A percentile compares a stretch with the other conserved stretches of the same genome.
Conservation (phyloP, 2,888 invertebrate genomes). For the Gibbula magus region DNA sequence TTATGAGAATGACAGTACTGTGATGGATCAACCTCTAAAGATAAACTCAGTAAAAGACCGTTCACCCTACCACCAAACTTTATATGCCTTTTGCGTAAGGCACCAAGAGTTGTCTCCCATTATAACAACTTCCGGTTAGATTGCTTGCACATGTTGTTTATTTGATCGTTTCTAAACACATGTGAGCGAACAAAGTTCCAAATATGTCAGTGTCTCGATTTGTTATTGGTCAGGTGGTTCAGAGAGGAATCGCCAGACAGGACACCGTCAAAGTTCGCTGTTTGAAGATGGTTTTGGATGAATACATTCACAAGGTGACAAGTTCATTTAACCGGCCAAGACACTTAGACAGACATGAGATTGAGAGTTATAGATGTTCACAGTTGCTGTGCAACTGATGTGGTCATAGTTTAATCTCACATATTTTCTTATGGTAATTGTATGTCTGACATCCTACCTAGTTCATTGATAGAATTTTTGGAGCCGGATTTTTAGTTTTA, state of each 20-base stretch:
- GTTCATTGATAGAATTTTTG: too few species aligned
- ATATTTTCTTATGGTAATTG: too few species aligned
- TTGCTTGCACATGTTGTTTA: background rate
- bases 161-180: background rate
- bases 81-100: background rate
- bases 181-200: too few species aligned
- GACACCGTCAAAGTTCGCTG: conserved; percentile 45
- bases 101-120: conserved; percentile 18
- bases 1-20: too few species aligned
- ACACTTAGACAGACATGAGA: background rate
- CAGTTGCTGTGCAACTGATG: too few species aligned
- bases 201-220: conserved; percentile 23
- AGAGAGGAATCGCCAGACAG: conserved; percentile 38
- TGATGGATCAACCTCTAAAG: too few species aligned
- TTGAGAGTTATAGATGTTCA: background rate
- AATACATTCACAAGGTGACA: conserved; percentile 49
- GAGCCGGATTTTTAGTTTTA: too few species aligned
- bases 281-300: conserved; percentile 45
- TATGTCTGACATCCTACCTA: too few species aligned
- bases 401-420: too few species aligned
- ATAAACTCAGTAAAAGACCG: too few species aligned
- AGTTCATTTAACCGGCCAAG: background rate
- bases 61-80: background rate
- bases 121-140: conserved; percentile 3
- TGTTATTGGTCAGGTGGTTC: conserved; percentile 46